Evolutionary conservation across 2,797 vertebrate species (phyloP), one percentile per base, ranked within the genome.

Genomic region (Rhinella marina): DNA sequence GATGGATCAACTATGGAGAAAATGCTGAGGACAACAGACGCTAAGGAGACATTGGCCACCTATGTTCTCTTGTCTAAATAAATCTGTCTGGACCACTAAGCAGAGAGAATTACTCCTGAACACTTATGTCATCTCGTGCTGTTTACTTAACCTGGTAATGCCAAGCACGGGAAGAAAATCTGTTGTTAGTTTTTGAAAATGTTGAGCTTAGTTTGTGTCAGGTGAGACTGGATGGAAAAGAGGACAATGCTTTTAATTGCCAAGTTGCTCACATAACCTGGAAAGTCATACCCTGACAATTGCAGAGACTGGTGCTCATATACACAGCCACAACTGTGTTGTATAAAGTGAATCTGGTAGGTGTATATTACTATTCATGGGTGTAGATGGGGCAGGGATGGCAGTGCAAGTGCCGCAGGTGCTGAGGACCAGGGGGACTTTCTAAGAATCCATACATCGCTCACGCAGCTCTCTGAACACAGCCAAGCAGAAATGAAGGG

Each of bases 71-170:
- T 83, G 86, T 82, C 57, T 41, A 88, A 80, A 77, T 83, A 87
- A 77, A 61, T 88, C 12, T 16, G 52, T 68, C 41, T 50, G 64
- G 50, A 57, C 73, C 64, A 84, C 21, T 88, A 32, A 70, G 41
- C 61, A 84, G 62, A 48, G 54, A 79, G 86, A 52, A 76, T 72
- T 77, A 32, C 25, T 77, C 62, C 13, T n/a, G 19, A 25, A 64
- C 81, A 82, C 72, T 82, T 86, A 80, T 70, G 29, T 86, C 77
- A 80, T 86, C 57, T 41, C 32, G 8, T 61, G 54, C 59, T 72
- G 68, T 86, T 81, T 86, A 81, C 54, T 81, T 86, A 86, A 81
- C 85, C 85, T 68, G 27, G 29, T 86, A 52, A 81, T 72, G 32
- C 50, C 32, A 64, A n/a, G 3, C 21, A 59, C 7, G 25, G 48